Evolutionary conservation across 2,113 vertebrate species (phyloP).

Genomic region (Formicarius rufipectus): DNA sequence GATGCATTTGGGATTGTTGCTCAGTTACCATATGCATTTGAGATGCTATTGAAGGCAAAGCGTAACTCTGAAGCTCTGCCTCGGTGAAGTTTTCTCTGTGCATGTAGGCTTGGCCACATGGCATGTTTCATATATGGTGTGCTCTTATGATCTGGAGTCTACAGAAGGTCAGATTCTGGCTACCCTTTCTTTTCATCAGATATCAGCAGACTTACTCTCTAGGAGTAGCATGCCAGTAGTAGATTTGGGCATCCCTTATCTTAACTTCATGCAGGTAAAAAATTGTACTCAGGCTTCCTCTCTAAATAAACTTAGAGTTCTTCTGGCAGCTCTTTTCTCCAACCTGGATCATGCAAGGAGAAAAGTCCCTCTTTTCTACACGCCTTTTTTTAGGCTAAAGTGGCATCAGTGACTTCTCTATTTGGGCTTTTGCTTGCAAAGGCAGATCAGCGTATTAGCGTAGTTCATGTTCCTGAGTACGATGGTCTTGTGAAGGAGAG

Average conservation of each 20-base stretch:
- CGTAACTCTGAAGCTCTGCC: neutral
- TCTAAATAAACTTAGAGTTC: neutral
- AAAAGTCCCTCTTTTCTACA: neutral
- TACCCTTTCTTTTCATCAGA: neutral
- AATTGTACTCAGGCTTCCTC: neutral
- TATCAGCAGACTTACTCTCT: neutral
- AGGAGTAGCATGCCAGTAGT: neutral
- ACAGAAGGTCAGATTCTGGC: neutral
- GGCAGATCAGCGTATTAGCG: no score
- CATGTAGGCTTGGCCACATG: neutral
- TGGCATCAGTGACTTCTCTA: neutral
- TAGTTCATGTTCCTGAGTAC: neutral
- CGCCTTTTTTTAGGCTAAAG: fast-evolving
- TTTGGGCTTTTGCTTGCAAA: neutral
- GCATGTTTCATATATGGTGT: neutral
- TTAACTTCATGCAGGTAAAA: neutral
- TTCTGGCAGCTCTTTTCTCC: neutral
- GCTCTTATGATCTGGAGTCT: neutral
- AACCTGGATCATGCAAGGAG: neutral
- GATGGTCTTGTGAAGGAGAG: neutral
- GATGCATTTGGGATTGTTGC: neutral
- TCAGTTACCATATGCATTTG: neutral
- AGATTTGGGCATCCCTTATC: neutral
- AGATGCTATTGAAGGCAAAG: neutral
- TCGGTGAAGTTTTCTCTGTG: neutral